Base-by-base conservation (phyloP, 2,113 vertebrate species). In the Cephalophus harveyi region DNA sequence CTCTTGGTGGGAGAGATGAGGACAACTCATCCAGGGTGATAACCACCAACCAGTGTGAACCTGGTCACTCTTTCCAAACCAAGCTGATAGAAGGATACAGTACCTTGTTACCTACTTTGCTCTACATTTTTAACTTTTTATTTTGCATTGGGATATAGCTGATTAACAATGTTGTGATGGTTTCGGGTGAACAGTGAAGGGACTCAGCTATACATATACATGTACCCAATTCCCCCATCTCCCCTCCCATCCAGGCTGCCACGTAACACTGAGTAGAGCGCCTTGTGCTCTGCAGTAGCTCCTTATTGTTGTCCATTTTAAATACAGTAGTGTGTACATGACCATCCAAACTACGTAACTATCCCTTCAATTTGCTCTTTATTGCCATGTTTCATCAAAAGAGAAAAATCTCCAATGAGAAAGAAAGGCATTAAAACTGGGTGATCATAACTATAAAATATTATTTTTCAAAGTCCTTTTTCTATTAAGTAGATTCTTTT, bases 401-500 rank as follows among this genome's bases (percentile, higher is more conserved):
- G 52, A 76, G 19, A 95, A 55, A 84, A 81, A 64, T 55, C 52
- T 74, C 83, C 19, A 25, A 0, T 7, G 15, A 64, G 79, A 5
- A 23, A 82, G 48, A 55, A 67, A 33, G 36, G 10, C 25, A 23
- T 50, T 46, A 59, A 62, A 86, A 87, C 81, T 1, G 87, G n/a
- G 30, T 30, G 40, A 85, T 28, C 64, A 3, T n/a, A 76, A 40
- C 10, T 84, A 93, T 11, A 21, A 52, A 87, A 21, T 40, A 92
- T 9, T 12, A 84, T 67, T 57, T 74, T 25, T 52, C 48, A 97
- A 57, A 54, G 10, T 84, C 43, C 59, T 74, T 94, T 87, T 90
- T 36, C 82, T 54, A 74, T 48, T 48, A 83, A 95, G 71, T 17
- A 46, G 27, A 86, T 90, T 88, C 25, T 6, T 62, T 95, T 84